These are phyloP conservation scores for Nesidiocoris tenuis DNA, from an alignment of 2,888 invertebrate genomes.

Conservation along the genomic window DNA sequence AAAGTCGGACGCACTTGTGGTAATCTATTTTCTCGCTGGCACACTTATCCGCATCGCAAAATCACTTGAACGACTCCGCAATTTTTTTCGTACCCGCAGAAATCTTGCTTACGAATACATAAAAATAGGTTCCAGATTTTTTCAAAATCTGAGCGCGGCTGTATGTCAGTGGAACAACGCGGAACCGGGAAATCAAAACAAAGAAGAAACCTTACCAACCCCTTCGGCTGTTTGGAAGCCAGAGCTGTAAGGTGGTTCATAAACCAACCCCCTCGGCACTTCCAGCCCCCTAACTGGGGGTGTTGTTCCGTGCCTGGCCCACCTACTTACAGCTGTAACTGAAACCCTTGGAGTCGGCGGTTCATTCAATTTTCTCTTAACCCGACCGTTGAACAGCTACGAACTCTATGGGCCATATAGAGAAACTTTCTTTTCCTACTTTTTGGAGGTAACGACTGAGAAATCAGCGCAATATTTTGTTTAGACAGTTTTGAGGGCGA, in stretches of 20 bases:
- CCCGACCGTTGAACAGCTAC: not conserved
- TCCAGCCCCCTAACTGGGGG: not conserved
- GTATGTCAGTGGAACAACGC: slow-evolving; percentile 37
- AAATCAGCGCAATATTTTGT: no score
- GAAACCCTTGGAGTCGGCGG: not conserved
- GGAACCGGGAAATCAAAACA: slow-evolving; percentile 40
- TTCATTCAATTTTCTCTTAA: slow-evolving; percentile 28
- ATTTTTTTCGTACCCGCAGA: no score
- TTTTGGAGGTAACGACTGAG: no score
- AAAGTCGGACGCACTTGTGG: no score
- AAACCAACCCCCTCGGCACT: slow-evolving; percentile 34
- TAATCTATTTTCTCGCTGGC: no score
- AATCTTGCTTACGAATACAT: no score
- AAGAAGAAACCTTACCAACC: slow-evolving; percentile 31
- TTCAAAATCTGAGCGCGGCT: no score
- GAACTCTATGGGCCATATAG: not conserved
- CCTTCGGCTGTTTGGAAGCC: slow-evolving; percentile 24
- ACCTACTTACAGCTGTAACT: slow-evolving; percentile 17
- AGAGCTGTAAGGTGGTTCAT: slow-evolving; percentile 41
- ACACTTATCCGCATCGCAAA: no score
- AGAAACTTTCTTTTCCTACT: no score
- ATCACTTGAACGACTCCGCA: no score
- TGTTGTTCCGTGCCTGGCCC: slow-evolving; percentile 1
- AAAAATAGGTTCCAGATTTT: no score
- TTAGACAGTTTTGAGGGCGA: no score